Conservation (phyloP, 2,888 invertebrate species). For the Hylaea fasciaria region DNA sequence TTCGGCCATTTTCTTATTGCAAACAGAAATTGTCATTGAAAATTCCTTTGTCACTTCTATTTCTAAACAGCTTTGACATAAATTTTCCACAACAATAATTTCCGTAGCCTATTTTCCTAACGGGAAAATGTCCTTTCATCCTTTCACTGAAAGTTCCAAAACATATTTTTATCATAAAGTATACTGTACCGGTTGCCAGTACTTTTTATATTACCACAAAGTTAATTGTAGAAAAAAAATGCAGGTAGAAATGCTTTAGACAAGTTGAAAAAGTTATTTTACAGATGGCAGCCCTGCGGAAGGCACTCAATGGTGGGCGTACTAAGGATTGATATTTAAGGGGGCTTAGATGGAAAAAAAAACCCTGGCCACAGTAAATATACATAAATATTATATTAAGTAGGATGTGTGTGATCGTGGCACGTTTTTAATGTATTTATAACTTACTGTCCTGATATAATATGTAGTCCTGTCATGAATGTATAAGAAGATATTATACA, state of each 20-base stretch:
- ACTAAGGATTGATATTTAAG: constrained; percentile 2
- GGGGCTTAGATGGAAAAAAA: neutral
- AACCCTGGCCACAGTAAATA: too few relatives aligned
- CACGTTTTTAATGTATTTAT: too few relatives aligned
- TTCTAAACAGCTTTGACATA: neutral
- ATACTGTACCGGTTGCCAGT: constrained; percentile 25
- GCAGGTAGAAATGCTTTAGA: constrained; percentile 24
- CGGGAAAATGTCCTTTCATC: neutral
- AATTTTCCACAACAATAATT: neutral
- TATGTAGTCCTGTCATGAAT: too few relatives aligned
- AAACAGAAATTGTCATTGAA: too few relatives aligned
- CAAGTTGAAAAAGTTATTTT: constrained; percentile 20
- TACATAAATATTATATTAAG: too few relatives aligned
- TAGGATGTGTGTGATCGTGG: too few relatives aligned
- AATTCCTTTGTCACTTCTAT: too few relatives aligned
- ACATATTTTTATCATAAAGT: constrained; percentile 15
- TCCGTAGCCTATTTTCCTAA: neutral
- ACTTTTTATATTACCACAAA: constrained; percentile 22
- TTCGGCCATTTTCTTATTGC: too few relatives aligned
- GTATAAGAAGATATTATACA: too few relatives aligned
- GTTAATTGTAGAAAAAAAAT: constrained; percentile 34
- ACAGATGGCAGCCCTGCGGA: constrained; percentile 29
- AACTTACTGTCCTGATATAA: too few relatives aligned
- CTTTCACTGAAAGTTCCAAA: constrained; percentile 9
- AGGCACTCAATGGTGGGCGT: constrained; percentile 3